These are phyloP conservation scores for Aromia moschata DNA, from an alignment of 2,888 invertebrate species.

Conservation along the genomic window DNA sequence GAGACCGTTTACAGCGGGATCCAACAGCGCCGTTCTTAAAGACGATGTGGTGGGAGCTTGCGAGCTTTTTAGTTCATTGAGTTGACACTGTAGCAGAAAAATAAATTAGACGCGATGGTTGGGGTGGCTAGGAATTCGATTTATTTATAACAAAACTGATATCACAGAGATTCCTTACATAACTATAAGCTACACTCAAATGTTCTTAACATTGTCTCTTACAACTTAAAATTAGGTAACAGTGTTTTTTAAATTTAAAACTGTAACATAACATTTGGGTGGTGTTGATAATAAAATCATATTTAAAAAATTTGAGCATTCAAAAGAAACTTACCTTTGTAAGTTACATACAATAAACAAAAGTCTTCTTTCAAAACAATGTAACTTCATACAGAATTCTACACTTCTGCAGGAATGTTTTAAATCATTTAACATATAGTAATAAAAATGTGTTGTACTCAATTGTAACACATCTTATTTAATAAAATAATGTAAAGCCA, in stretches of 20 bases:
- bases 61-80: constrained; percentile 90
- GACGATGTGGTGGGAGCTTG: constrained; percentile 82
- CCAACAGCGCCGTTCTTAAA: constrained; percentile 84
- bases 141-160: background rate
- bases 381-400: no score
- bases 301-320: no score
- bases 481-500: no score
- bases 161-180: background rate
- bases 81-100: constrained; percentile 77
- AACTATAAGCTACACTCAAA: constrained; percentile 51
- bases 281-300: no score
- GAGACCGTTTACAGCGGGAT: constrained; percentile 95
- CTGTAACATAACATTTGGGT: constrained; percentile 8
- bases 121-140: background rate
- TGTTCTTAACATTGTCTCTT: constrained; percentile 56
- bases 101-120: constrained; percentile 16
- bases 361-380: no score
- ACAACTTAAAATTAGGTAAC: constrained; percentile 2
- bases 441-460: no score
- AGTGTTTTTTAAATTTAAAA: constrained; percentile 1
- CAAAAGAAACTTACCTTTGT: no score
- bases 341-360: no score
- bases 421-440: no score
- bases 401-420: no score
- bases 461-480: no score